Conservation (phyloP, 1,140 invertebrate genomes). For the Lutraria rhynchaena region DNA sequence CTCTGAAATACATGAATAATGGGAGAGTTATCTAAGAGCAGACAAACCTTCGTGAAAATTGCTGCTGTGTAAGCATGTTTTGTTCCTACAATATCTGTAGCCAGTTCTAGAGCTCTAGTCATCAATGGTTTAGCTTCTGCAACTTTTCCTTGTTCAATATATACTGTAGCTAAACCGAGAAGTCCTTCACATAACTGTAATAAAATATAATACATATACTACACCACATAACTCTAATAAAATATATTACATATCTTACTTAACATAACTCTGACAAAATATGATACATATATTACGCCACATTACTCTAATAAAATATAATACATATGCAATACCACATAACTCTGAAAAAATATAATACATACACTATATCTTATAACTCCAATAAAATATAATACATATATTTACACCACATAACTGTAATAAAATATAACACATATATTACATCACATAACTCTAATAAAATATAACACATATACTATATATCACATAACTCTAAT, state of each 20-base stretch:
- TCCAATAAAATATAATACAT: no score
- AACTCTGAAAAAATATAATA: slow-evolving; percentile 53
- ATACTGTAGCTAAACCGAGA: slow-evolving; percentile 66
- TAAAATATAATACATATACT: neutral
- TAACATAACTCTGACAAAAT: slow-evolving; percentile 63
- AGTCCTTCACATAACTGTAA: slow-evolving; percentile 68
- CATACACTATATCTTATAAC: no score
- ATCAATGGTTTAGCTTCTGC: slow-evolving; percentile 64
- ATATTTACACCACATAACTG: slow-evolving; percentile 70
- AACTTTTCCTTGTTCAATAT: slow-evolving; percentile 64
- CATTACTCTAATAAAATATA: no score
- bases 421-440: neutral
- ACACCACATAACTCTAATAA: no score
- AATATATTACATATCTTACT: no score
- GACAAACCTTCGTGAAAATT: slow-evolving; percentile 69
- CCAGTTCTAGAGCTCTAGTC: slow-evolving; percentile 66
- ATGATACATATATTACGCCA: no score
- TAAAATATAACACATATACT: no score
- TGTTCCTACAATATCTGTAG: slow-evolving; percentile 66
- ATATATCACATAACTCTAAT: no score
- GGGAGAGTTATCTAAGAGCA: no score
- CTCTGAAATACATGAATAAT: no score
- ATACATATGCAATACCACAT: no score
- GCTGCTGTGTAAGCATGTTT: slow-evolving; percentile 71
- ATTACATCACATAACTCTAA: no score